phyloP scores from a whole-genome alignment of 2,797 vertebrate species.

The Sebastolobus alascanus region DNA sequence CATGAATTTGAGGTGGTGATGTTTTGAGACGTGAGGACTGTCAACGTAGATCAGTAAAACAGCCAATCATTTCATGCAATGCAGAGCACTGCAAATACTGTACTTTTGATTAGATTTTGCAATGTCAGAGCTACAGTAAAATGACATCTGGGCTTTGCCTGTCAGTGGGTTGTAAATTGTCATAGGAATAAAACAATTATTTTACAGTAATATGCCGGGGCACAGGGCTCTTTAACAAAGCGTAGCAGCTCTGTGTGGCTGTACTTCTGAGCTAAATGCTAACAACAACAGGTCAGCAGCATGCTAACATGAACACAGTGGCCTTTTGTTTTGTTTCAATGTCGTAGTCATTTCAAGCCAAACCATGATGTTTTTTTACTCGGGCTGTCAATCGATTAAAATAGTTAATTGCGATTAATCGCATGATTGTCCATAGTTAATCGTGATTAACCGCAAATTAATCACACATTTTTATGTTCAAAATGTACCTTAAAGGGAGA shows the following conservation, averaged over 20 bases:
- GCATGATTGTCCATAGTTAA: no score
- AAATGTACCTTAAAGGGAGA: no score
- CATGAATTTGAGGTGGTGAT: constrained; percentile 17
- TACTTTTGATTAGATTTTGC: neutral
- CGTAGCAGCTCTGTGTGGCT: neutral
- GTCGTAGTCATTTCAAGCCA: no score
- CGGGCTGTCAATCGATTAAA: no score
- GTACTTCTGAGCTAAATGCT: neutral
- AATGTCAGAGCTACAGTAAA: constrained; percentile 11
- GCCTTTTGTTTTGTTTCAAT: no score
- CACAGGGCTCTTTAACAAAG: neutral
- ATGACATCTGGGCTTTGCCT: neutral
- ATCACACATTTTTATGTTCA: no score
- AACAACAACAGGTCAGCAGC: neutral
- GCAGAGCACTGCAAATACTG: neutral
- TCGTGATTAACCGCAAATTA: no score
- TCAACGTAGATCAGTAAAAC: constrained; percentile 14
- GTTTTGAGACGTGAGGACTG: constrained; percentile 19
- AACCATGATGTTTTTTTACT: no score
- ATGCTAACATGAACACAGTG: neutral
- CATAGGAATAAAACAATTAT: neutral
- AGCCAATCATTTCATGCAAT: neutral
- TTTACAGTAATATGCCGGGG: neutral
- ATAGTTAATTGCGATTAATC: no score
- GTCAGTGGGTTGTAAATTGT: constrained; percentile 5